A percentile compares a stretch with the other conserved stretches of the same genome.
phyloP scores from a whole-genome alignment of 2,888 invertebrate genomes.

The Amblyteles armatorius region DNA sequence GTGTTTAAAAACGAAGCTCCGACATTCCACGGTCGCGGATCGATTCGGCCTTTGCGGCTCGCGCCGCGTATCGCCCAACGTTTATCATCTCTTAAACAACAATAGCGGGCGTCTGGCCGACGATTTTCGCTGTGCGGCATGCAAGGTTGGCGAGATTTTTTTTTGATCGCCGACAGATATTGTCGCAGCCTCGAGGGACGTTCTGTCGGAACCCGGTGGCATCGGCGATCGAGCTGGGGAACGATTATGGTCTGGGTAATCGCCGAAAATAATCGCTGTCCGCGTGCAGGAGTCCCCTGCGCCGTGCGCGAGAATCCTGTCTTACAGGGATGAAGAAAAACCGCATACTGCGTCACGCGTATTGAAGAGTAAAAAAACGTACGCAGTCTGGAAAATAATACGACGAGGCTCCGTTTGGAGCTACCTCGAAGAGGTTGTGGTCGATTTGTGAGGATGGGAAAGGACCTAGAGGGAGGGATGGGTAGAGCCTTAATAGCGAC shows the following conservation, averaged over 20 bases:
- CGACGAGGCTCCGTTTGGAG: too few species aligned
- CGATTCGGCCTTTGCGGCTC: conserved; percentile 23
- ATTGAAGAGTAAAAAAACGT: neutral
- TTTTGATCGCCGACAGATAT: conserved; percentile 11
- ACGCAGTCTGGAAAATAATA: too few species aligned
- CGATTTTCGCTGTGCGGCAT: neutral
- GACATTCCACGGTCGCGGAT: conserved; percentile 49
- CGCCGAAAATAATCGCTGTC: neutral
- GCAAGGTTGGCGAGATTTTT: neutral
- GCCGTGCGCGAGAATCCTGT: neutral
- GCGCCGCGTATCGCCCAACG: conserved; percentile 17
- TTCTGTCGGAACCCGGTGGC: neutral
- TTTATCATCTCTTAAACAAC: conserved; percentile 31
- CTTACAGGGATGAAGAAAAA: neutral
- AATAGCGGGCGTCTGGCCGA: conserved; percentile 17
- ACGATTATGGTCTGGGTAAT: too few species aligned
- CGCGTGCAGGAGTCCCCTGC: neutral
- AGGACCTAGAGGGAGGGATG: too few species aligned
- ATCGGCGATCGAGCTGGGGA: too few species aligned
- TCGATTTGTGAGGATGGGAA: too few species aligned
- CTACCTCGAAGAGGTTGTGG: too few species aligned
- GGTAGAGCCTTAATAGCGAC: too few species aligned
- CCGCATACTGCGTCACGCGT: neutral
- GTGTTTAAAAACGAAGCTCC: conserved; percentile 15
- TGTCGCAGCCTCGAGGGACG: neutral